Conservation (phyloP, 2,888 invertebrate species). For the Hermodice carunculata region DNA sequence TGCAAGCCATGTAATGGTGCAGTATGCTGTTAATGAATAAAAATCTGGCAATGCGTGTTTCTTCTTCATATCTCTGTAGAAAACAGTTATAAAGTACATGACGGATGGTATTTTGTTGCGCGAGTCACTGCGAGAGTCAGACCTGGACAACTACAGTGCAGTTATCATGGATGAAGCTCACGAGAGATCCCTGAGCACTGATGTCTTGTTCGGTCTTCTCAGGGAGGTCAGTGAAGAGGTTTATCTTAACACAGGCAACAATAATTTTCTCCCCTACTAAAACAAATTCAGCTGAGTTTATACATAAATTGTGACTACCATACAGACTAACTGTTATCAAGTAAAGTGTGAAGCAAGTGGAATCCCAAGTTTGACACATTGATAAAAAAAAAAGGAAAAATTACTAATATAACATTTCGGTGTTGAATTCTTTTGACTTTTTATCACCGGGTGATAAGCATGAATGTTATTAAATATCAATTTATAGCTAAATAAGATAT, state of each 20-base stretch:
- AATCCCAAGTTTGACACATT: too few relatives aligned
- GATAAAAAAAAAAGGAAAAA: too few relatives aligned
- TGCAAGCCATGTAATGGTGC: neutral
- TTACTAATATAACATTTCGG: too few relatives aligned
- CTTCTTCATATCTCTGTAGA: conserved; percentile 52
- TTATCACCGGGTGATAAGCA: too few relatives aligned
- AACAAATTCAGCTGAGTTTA: too few relatives aligned
- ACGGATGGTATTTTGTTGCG: conserved; percentile 98
- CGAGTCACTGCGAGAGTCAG: conserved; percentile 95
- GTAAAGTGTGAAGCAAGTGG: neutral
- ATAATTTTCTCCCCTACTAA: too few relatives aligned
- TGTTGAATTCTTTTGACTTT: too few relatives aligned
- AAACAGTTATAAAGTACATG: conserved; percentile 84
- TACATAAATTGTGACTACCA: too few relatives aligned
- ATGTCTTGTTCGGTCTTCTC: conserved; percentile 95
- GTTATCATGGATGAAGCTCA: conserved; percentile 99
- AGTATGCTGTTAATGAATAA: neutral
- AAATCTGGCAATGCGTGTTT: neutral
- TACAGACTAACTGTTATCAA: too few relatives aligned
- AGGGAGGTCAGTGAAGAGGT: conserved; percentile 82
- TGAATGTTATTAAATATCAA: too few relatives aligned
- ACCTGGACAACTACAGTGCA: conserved; percentile 96
- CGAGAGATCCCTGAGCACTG: conserved; percentile 96
- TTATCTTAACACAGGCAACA: too few relatives aligned
- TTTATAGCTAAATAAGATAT: too few relatives aligned